Base-by-base conservation (phyloP, 2,888 invertebrate genomes). In the Phrixothrix hirtus region DNA sequence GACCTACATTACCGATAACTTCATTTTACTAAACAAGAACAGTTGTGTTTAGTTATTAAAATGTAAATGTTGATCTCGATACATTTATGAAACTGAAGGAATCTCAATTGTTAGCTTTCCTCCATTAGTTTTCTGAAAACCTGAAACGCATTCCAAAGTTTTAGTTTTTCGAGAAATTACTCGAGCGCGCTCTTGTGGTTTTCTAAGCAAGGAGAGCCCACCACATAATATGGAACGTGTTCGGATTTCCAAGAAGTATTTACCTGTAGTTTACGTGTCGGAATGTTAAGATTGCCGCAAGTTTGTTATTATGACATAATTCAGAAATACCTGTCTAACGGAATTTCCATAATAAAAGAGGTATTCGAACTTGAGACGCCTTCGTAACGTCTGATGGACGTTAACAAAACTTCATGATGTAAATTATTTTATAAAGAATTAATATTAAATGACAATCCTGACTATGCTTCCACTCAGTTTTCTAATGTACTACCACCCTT, bases 291-390 rank as follows among this genome's bases (percentile, higher is more conserved):
- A 54, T 54, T 54, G 53, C 48, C 54, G 39, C 49, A 49, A 54
- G 54, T 54, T 54, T 54, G 54, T 54, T 54, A 54, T 54, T 54
- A 49, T 49, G 54, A 49, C 48, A 54, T 54, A 54, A 49, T 54
- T 54, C 48, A 36, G 48, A 49, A 54, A 54, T 54, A 39, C 48
- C 49, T 44, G 39, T 35, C 49, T 21, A 32, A 35, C 13, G 53
- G 53, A 47, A 53, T 53, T 53, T 53, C 43, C 53, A 48, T 53
- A 48, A 53, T 53, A 53, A 53, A 48, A 38, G 45, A 37, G 38
- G 39, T 27, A 44, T 50, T 50, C 44, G 37, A 43, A 50, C 48
- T 41, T 34, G 41, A 48, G 41, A 48, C 41, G 41, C 41, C 41
- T 48, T 9, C 34, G 31, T 11, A 36, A 30, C 44, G 35, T 36